Base-by-base conservation (phyloP, 2,888 invertebrate genomes). In the Dendrolimus houi region DNA sequence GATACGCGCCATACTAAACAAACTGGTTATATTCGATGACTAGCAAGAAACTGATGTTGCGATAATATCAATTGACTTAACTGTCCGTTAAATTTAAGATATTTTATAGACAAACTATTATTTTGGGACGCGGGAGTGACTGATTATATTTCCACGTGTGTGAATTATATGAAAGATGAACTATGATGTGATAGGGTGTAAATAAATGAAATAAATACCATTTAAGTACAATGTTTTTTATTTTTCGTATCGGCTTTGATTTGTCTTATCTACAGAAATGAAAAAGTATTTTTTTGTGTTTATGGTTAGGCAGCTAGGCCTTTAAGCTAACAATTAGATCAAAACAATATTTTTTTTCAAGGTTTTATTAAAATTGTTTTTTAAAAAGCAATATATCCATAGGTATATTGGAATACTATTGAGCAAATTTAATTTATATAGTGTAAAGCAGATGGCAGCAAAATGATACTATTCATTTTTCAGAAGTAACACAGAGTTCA, bases 1-100 rank as follows among this genome's bases (percentile, higher is more conserved):
- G 96, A 87, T 96, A 96, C 88, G 96, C 96, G 82, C 96, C 96
- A 67, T 96, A 96, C 91, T 96, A 92, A 71, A 54, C 47, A 0
- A 12, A 29, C 29, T 29, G 29, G 3, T 29, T 29, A 29, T 14
- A 29, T 6, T 29, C 47, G 47, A 12, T 47, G 47, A 9, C 47
- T 10, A 53, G 41, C 55, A 55, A 55, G 41, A 56, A 63, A 59
- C 47, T 47, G 47, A 47, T 10, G 12, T 47, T 47, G 47, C 9
- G 47, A 47, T 47, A 12, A 66, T 65, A 72, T 72, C 67, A 66
- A 66, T 63, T 62, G 60, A 59, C 59, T 72, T 78, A 80, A 80
- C 79, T 77, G 74, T 73, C 74, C 68, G 66, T 72, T 66, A 65
- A 69, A 70, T 69, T 66, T 68, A 73, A 71, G 69, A 70, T 67